Percentiles rank a stretch among this genome's conserved stretches.
These are phyloP conservation scores for Rhizoglyphus robini DNA, from an alignment of 1,140 invertebrate genomes.

Conservation along the genomic window DNA sequence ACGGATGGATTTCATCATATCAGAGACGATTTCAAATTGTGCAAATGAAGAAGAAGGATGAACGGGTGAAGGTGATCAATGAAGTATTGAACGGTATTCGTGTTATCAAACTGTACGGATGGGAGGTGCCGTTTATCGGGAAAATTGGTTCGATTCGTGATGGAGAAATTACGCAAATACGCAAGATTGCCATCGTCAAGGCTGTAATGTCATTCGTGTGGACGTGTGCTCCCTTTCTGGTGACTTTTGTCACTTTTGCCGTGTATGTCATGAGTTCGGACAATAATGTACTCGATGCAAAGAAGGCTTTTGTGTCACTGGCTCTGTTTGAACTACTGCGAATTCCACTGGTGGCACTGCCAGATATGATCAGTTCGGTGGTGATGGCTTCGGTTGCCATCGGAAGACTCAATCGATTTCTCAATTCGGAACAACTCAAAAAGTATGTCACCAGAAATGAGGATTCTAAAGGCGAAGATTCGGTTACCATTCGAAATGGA, in stretches of 20 bases:
- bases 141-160: constrained; percentile 24
- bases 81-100: constrained; percentile 65
- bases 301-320: no score
- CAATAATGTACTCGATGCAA: constrained; percentile 40
- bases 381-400: constrained; percentile 47
- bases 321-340: constrained; percentile 59
- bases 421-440: constrained; percentile 55
- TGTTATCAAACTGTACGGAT: constrained; percentile 63
- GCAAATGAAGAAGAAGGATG: constrained; percentile 50
- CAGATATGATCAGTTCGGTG: constrained; percentile 27
- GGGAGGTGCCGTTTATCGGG: constrained; percentile 36
- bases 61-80: constrained; percentile 55
- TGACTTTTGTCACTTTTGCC: constrained; percentile 31
- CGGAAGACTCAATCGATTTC: constrained; percentile 71
- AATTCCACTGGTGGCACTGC: constrained; percentile 31
- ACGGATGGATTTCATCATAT: neutral
- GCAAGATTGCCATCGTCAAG: constrained; percentile 22
- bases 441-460: constrained; percentile 22
- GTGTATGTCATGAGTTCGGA: constrained; percentile 36
- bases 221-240: constrained; percentile 31
- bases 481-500: constrained; percentile 16
- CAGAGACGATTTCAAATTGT: constrained; percentile 34
- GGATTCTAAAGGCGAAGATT: constrained; percentile 25
- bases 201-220: constrained; percentile 26
- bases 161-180: constrained; percentile 24